Evolutionary conservation across 2,113 vertebrate genomes (phyloP).

Genomic region (Xenopus borealis): DNA sequence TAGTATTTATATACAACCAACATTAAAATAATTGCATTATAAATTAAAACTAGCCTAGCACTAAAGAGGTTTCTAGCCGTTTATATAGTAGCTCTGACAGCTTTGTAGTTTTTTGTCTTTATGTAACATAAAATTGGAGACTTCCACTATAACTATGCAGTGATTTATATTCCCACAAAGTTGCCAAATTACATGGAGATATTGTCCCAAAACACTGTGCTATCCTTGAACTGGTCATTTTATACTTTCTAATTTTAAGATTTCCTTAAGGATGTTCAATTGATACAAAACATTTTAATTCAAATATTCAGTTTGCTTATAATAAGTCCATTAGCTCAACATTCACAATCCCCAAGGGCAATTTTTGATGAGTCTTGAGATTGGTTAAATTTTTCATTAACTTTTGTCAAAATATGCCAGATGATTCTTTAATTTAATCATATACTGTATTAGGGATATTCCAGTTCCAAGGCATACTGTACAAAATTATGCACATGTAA

Average conservation of each 20-base stretch:
- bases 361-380: slow-evolving; percentile 46
- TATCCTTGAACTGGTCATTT: slow-evolving; percentile 29
- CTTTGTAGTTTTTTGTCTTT: too few relatives aligned
- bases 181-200: not conserved
- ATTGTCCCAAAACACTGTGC: slow-evolving; percentile 14
- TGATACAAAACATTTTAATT: slow-evolving; percentile 44
- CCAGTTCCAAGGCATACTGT: not conserved
- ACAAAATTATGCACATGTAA: not conserved
- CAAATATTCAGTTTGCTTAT: slow-evolving; percentile 43
- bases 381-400: slow-evolving; percentile 45
- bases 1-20: too few relatives aligned
- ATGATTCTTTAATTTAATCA: slow-evolving; percentile 44
- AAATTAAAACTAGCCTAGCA: too few relatives aligned
- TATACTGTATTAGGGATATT: slow-evolving; percentile 31
- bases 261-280: slow-evolving; percentile 42
- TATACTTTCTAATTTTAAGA: slow-evolving; percentile 40
- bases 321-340: slow-evolving; percentile 37
- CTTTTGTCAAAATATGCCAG: slow-evolving; percentile 41
- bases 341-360: slow-evolving; percentile 36
- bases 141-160: not conserved
- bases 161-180: not conserved
- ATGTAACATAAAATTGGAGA: not conserved
- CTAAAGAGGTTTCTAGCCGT: too few relatives aligned
- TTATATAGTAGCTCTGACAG: too few relatives aligned
- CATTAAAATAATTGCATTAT: too few relatives aligned